Evolutionary conservation across 2,797 vertebrate genomes (phyloP).

Genomic region (Chiroxiphia lanceolata): DNA sequence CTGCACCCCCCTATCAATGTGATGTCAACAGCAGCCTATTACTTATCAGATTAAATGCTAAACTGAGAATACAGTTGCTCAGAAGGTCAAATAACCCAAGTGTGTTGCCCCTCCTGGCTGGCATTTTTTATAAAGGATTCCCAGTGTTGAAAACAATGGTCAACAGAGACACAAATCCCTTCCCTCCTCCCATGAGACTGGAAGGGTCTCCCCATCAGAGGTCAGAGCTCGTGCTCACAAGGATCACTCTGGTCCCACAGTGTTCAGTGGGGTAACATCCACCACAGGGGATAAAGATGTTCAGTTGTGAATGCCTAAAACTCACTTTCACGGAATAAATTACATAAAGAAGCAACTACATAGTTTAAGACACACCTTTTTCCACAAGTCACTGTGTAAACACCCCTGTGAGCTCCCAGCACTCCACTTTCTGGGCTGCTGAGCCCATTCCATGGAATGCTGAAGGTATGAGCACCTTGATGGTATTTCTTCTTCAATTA

Average conservation of each 20-base stretch:
- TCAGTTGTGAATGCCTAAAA: background rate
- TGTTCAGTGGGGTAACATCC: background rate
- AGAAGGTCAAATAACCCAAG: background rate
- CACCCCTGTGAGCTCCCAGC: background rate
- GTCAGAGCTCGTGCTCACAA: background rate
- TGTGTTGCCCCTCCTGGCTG: background rate
- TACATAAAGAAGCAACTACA: background rate
- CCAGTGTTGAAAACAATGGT: constrained; percentile 1
- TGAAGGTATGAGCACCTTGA: background rate
- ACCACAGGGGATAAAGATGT: fast-evolving
- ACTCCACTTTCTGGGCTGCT: fast-evolving
- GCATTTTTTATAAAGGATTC: background rate
- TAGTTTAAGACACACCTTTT: background rate
- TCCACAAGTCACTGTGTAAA: background rate
- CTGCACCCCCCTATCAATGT: background rate
- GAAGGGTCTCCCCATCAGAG: background rate
- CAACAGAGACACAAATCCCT: background rate
- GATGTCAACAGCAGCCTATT: background rate
- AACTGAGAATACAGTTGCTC: background rate
- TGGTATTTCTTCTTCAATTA: background rate
- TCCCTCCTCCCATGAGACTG: background rate
- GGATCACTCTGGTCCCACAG: background rate
- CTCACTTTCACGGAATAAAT: background rate
- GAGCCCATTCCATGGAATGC: background rate
- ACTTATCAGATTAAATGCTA: background rate